These are phyloP conservation scores for Crossocerus cetratus DNA, from an alignment of 2,888 invertebrate species.

Conservation along the genomic window DNA sequence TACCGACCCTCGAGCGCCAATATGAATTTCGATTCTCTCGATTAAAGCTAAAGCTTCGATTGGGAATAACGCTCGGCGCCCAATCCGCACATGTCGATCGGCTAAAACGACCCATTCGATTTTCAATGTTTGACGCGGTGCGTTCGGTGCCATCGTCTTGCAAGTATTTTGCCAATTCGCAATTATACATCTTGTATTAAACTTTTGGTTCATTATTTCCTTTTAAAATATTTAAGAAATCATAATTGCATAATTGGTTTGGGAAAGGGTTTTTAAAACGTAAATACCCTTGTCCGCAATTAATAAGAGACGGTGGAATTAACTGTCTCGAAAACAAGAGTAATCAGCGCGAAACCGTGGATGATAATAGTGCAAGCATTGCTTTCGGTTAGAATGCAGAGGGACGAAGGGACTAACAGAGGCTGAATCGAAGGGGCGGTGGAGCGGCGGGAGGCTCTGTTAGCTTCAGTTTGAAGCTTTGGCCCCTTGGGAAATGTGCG, in stretches of 20 bases:
- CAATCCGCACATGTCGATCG: slow-evolving; percentile 7
- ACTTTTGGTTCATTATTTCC: too few relatives aligned
- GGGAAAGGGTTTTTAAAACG: too few relatives aligned
- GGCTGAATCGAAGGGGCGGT: slow-evolving; percentile 23
- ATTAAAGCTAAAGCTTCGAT: slow-evolving; percentile 35
- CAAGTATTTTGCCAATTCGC: too few relatives aligned
- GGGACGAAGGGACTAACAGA: slow-evolving; percentile 20
- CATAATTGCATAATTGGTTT: too few relatives aligned
- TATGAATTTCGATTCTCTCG: slow-evolving; percentile 44
- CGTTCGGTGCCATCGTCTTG: too few relatives aligned
- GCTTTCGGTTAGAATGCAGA: slow-evolving; percentile 40
- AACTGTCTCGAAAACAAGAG: slow-evolving; percentile 20
- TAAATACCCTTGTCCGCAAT: too few relatives aligned
- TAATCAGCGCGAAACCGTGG: slow-evolving; percentile 38
- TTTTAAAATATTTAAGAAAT: too few relatives aligned
- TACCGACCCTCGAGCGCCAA: slow-evolving; percentile 28
- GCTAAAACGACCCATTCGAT: too few relatives aligned
- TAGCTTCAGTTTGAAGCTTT: slow-evolving; percentile 60
- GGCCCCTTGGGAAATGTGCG: slow-evolving; percentile 74
- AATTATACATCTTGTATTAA: too few relatives aligned
- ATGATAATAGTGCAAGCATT: slow-evolving; percentile 22
- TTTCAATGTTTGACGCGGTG: too few relatives aligned
- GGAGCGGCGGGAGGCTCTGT: slow-evolving; percentile 40
- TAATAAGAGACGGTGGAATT: neutral
- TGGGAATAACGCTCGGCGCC: too few relatives aligned